Evolutionary conservation across 2,797 vertebrate species (phyloP), one percentile per base, ranked within the genome.

Genomic region (Orestias chungarensis): DNA sequence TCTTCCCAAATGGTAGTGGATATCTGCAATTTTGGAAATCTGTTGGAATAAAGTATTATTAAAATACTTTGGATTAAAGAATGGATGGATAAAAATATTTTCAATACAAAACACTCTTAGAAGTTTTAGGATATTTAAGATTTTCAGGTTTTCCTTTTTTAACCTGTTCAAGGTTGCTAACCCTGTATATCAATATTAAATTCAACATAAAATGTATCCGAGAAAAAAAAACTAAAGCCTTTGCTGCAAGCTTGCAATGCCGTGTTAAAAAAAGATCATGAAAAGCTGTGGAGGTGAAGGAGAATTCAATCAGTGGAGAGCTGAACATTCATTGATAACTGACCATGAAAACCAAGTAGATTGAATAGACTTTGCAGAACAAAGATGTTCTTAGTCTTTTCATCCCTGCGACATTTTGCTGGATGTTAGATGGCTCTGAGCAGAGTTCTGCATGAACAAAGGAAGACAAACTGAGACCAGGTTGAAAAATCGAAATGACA

Each of bases 401-500:
- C 17, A 31, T 31, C 4, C 10, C 27, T 25, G 43, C 38, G 57
- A 40, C 40, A n/a, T 62, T 62, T 25, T 25, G 11, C 74, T 83
- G 68, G 57, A 80, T 77, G 55, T 66, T 46, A 72, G 79, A 20
- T 29, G 25, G 40, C 75, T 77, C 71, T 71, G 62, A 65, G 71
- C 67, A 55, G 33, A 23, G 54, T 25, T 11, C 43, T 31, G 35
- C 9, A 10, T 43, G 42, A 31, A 52, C 47, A 66, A 70, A 74
- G 64, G 62, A 40, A 38, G 67, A 64, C 66, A 47, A 66, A 69
- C 54, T 77, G 72, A 79, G 65, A 80, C 65, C 73, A 82, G 80
- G 67, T 79, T 71, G 65, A 69, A 78, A 75, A 75, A 84, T 83
- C 49, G 70, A 69, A 79, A 59, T 73, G 81, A 59, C 50, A 75